Evolutionary conservation across 2,113 vertebrate species (phyloP), one percentile per base, ranked within the genome.

Genomic region (Pachyramphus minor): DNA sequence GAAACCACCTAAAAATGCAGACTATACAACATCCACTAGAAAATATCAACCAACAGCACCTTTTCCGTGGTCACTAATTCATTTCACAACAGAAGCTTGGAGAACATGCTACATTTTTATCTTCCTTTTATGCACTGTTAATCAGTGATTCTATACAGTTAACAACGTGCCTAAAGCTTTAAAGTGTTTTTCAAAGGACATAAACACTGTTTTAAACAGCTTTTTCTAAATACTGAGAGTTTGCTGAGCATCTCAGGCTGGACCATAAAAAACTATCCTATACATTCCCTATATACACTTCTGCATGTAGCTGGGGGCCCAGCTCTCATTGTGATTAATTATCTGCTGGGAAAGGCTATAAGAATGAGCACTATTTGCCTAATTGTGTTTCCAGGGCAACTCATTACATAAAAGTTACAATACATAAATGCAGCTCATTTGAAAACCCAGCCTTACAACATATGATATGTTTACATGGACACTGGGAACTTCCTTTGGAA

Each of bases 371-470:
- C 81, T 94, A 73, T 86, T 95, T 94, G 87, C 88, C 69, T 89
- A 94, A 93, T 92, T 90, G 95, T 93, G 91, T 94, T 96, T 94
- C 96, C 93, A 94, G 91, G 87, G 89, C 80, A 97, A 96, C 87
- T 96, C 93, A 91, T 92, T 87, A 68, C 75, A 91, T 87, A 95
- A 93, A 74, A 96, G 93, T 93, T 93, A 96, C 82, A 95, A 93
- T 93, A 96, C 50, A 85, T 86, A 96, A 95, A 91, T 74, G 93
- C 58, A 91, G 71, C 72, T 94, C 78, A 83, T 87, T 86, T 64
- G 53, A 75, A 94, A 90, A 93, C 52, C 8, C 1, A 0, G 45
- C 89, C 69, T 66, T 52, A 59, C 50, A 94, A 85, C 84, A 42
- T 68, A 90, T 3, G 41, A 91, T 89, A 45, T 78, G 73, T 90